Conservation (phyloP, 1,140 invertebrate genomes). For the Potamilus streckersoni region DNA sequence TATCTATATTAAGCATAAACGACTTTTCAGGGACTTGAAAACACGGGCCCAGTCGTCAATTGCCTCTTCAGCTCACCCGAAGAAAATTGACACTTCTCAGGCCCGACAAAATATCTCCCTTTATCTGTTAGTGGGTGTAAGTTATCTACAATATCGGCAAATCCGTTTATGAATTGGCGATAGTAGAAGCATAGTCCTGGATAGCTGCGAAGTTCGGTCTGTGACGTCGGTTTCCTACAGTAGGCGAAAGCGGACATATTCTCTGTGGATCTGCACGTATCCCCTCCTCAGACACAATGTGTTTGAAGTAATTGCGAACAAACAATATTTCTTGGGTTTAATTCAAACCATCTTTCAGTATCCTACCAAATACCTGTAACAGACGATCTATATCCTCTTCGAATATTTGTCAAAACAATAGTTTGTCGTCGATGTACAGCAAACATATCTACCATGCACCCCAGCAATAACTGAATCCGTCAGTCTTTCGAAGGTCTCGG, state of each 20-base stretch:
- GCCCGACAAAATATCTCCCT: not conserved
- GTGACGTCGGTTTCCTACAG: slow-evolving; percentile 27
- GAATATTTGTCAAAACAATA: slow-evolving; percentile 7
- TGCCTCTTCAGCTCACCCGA: slow-evolving; percentile 34
- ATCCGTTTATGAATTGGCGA: slow-evolving; percentile 18
- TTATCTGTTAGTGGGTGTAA: slow-evolving; percentile 27
- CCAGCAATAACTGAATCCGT: slow-evolving; percentile 41
- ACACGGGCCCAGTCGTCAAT: slow-evolving; percentile 28
- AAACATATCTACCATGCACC: slow-evolving; percentile 23
- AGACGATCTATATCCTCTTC: slow-evolving; percentile 14
- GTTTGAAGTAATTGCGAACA: slow-evolving; percentile 13
- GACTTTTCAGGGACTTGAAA: slow-evolving; percentile 5
- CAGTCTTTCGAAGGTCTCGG: not conserved
- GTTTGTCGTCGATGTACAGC: no score
- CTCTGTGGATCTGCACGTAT: slow-evolving; percentile 5
- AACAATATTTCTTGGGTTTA: slow-evolving; percentile 16
- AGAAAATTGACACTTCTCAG: not conserved
- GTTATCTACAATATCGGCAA: slow-evolving; percentile 26
- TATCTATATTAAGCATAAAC: slow-evolving; percentile 45
- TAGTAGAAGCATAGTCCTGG: slow-evolving; percentile 29
- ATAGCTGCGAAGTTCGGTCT: slow-evolving; percentile 30
- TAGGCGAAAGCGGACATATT: slow-evolving; percentile 16
- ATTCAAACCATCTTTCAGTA: slow-evolving; percentile 6
- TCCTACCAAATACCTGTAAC: slow-evolving; percentile 6
- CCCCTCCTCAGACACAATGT: slow-evolving; percentile 1